Evolutionary conservation across 2,888 invertebrate genomes (phyloP).

Genomic region (Alviniconcha strummeri): DNA sequence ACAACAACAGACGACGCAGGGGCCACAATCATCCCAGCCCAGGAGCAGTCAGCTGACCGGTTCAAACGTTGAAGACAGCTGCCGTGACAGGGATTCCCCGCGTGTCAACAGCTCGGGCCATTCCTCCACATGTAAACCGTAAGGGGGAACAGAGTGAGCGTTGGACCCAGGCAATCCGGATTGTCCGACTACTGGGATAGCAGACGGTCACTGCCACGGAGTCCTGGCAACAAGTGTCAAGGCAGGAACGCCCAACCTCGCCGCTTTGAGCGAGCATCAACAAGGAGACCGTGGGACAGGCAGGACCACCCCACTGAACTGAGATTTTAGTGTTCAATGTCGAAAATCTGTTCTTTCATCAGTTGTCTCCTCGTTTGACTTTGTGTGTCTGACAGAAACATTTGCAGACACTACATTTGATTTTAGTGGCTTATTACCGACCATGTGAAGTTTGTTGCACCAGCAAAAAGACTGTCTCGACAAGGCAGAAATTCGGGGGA

Average conservation of each 20-base stretch:
- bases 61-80: too few species aligned
- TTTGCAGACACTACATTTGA: background rate
- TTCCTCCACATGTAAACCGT: too few species aligned
- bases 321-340: background rate
- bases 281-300: background rate
- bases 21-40: too few species aligned
- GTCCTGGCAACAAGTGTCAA: too few species aligned
- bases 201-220: background rate
- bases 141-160: too few species aligned
- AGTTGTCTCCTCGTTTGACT: background rate
- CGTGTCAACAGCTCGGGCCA: too few species aligned
- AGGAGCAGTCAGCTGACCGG: too few species aligned
- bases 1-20: background rate
- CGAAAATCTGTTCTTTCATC: background rate
- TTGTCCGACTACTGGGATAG: background rate
- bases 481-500: constrained; percentile 6
- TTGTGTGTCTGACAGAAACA: constrained; percentile 3
- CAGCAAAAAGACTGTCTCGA: background rate
- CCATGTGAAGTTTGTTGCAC: background rate
- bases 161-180: background rate
- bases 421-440: background rate
- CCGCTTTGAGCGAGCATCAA: background rate
- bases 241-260: too few species aligned
- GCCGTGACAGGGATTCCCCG: too few species aligned
- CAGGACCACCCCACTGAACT: background rate